Evolutionary conservation across 2,113 vertebrate species (phyloP).

Genomic region (Chloropsis cyanopogon): DNA sequence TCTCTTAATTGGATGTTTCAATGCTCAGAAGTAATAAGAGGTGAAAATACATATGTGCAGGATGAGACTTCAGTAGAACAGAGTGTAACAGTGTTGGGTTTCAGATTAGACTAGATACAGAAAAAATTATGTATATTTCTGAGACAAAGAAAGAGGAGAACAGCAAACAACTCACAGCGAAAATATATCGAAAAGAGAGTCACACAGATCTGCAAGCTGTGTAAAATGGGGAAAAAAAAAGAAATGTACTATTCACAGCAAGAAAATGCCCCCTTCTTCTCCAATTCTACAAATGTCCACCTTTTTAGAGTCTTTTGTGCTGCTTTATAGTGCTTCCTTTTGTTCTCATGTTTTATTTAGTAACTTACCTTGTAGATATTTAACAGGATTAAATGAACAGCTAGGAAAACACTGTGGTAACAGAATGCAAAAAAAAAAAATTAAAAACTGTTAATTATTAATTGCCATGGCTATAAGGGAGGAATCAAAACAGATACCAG

Average conservation of each 20-base stretch:
- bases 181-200: background rate
- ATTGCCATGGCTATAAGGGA: background rate
- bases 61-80: background rate
- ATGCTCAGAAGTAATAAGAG: background rate
- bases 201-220: background rate
- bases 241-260: background rate
- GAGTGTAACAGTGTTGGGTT: background rate
- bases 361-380: background rate
- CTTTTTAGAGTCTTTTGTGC: background rate
- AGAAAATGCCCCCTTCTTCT: background rate
- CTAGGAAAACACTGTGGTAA: background rate
- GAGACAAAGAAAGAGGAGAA: background rate
- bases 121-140: background rate
- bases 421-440: background rate
- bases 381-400: background rate
- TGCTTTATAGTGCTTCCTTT: background rate
- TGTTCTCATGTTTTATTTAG: background rate
- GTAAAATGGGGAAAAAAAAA: rapidly evolving
- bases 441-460: background rate
- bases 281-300: too few species aligned
- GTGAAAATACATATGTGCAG: background rate
- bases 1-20: background rate
- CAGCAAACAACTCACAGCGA: background rate
- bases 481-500: background rate
- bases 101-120: background rate